Base-by-base conservation (phyloP, 2,888 invertebrate species). In the Noctua fimbriata region DNA sequence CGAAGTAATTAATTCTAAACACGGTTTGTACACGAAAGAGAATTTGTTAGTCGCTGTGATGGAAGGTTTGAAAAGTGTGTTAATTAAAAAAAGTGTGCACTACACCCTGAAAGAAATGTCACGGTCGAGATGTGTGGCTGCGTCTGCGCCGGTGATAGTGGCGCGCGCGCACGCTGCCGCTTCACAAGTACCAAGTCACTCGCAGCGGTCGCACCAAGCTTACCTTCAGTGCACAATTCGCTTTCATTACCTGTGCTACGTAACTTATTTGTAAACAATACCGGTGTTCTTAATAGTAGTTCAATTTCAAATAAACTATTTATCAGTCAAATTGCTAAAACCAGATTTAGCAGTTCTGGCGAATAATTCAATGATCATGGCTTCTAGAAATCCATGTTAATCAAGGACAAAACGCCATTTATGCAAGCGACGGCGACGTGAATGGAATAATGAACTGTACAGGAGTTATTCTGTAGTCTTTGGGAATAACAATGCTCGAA, bases 401-500 rank as follows among this genome's bases (percentile, higher is more conserved):
- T 86, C 92, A 94, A 95, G 93, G 93, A 93, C 93, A 92, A 88
- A 84, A 94, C 90, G 91, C 92, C 92, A 92, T 94, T 93, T 94
- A 92, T 92, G 91, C 93, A 92, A 93, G 93, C 91, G 83, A 91
- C 87, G 88, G 83, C 88, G 81, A 88, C 94, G 96, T 96, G 96
- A 93, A 92, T 87, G 87, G 96, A 94, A 96, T 96, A 94, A 92
- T 92, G 89, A 93, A 94, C 89, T 88, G 90, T 84, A 90, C 91
- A 92, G 93, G 92, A 94, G 91, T 92, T 92, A 91, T 93, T 93
- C 92, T 88, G 93, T 94, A 93, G 95, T 94, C 94, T 95, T 95
- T 94, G 93, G 94, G 95, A 95, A 96, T 96, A 95, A 95, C 94
- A 95, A 96, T 96, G 94, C 91, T 91, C 76, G 78, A 82, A 89